Base-by-base conservation (phyloP, 2,113 vertebrate genomes). In the Micromys minutus region DNA sequence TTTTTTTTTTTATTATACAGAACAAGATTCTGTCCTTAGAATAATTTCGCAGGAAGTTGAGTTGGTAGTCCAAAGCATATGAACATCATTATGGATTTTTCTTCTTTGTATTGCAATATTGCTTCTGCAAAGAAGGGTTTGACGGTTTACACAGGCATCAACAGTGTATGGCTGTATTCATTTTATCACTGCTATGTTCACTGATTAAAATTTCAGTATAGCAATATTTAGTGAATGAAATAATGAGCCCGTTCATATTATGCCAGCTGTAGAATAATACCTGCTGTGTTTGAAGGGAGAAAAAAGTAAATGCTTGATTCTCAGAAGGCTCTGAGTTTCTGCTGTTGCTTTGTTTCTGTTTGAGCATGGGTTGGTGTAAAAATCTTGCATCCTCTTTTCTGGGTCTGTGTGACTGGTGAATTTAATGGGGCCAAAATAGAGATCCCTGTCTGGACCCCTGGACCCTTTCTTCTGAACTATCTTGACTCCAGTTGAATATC, bases 201-300 rank as follows among this genome's bases (percentile, higher is more conserved):
- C 83, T 0, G 1, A 93, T 95, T 94, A 95, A 97, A 96, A 92
- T 93, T 97, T 92, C 90, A 96, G 92, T 92, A 71, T 57, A 89
- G 87, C 24, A 6, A 89, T 90, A 97, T 94, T 94, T 93, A 87
- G 87, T 87, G 88, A 81, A 84, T 87, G 85, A 88, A 97, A 96
- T 79, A 95, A 95, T 85, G 93, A 95, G 87, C 72, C 76, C 29
- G 24, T 45, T 93, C 50, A 15, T 83, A 79, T 77, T 72, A 39
- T 31, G 31, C 81, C 79, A 71, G 59, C 61, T 69, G 34, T 74
- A 63, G 76, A 79, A 24, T 39, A 72, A 50, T n/a, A 72, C 45
- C 75, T 22, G 21, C 26, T 95, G 75, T 79, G 47, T 75, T 65
- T 90, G 85, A 65, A 94, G 74, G 31, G 75, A 45, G 63, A 24